Evolutionary conservation across 2,888 invertebrate species (phyloP).

Genomic region (Tetrapedia diversipes): DNA sequence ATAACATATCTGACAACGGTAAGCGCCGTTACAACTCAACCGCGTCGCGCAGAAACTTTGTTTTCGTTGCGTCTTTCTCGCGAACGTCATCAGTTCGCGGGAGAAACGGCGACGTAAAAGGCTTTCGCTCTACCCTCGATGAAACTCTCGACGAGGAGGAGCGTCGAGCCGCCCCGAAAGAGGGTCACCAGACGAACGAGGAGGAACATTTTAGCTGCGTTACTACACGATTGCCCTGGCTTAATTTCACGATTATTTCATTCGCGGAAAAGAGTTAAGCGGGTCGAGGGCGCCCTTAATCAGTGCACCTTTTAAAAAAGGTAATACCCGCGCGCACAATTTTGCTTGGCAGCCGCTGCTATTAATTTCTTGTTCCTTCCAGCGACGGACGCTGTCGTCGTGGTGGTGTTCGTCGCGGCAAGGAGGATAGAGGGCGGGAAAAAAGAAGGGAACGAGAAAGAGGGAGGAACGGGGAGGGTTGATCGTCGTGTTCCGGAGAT

Average conservation of each 20-base stretch:
- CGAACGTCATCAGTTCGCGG: conserved; percentile 7
- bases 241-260: conserved; percentile 61
- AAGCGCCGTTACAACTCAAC: no score
- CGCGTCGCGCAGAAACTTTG: conserved; percentile 8
- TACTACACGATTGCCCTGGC: conserved; percentile 55
- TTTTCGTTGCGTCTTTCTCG: conserved; percentile 2
- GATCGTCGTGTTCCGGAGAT: not conserved
- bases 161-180: conserved; percentile 1
- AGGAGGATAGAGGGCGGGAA: no score
- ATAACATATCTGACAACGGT: no score
- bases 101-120: conserved; percentile 6
- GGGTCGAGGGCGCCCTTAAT: conserved; percentile 57
- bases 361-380: conserved; percentile 54
- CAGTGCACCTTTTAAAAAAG: conserved; percentile 53
- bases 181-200: no score
- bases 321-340: conserved; percentile 47
- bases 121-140: conserved; percentile 22
- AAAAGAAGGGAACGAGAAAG: not conserved
- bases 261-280: conserved; percentile 44
- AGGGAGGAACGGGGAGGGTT: not conserved
- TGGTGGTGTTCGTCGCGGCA: not conserved
- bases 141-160: not conserved
- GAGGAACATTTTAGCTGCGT: conserved; percentile 32
- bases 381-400: conserved; percentile 15
- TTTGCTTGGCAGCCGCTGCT: conserved; percentile 41